Evolutionary conservation across 2,113 vertebrate genomes (phyloP).

Genomic region (Riparia riparia): DNA sequence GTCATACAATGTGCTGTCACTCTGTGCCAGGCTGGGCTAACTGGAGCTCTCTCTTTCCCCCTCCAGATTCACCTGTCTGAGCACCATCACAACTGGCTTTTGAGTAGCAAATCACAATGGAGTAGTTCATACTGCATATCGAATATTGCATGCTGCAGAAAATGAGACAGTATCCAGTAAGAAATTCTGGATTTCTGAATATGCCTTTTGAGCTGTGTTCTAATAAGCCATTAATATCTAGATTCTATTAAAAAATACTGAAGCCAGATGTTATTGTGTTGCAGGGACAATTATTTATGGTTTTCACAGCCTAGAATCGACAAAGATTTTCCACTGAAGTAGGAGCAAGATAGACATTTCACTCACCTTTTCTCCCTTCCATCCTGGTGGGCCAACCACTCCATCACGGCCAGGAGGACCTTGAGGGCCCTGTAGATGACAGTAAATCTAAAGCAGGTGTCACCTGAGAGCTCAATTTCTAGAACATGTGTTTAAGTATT

Average conservation of each 20-base stretch:
- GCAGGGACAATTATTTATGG: not conserved
- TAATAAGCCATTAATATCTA: not conserved
- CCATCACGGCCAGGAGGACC: slow-evolving; percentile 84
- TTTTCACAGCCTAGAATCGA: not conserved
- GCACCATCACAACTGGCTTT: not conserved
- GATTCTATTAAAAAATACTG: not conserved
- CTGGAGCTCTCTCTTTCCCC: not conserved
- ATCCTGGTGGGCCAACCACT: slow-evolving; percentile 76
- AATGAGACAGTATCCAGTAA: not conserved
- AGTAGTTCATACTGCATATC: not conserved
- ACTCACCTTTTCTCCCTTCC: slow-evolving; percentile 85
- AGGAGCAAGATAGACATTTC: not conserved
- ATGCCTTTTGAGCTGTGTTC: not conserved
- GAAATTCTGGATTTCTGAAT: not conserved
- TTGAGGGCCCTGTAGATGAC: slow-evolving; percentile 76
- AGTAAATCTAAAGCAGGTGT: not conserved
- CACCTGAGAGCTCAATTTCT: not conserved
- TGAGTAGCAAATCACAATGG: not conserved
- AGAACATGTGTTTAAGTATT: not conserved
- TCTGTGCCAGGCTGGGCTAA: not conserved
- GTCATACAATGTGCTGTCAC: not conserved
- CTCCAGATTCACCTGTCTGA: not conserved
- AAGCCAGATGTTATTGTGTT: not conserved
- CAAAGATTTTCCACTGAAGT: not conserved
- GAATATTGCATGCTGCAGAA: not conserved